Percentiles rank a stretch among this genome's conserved stretches.
These are phyloP conservation scores for Stegostoma tigrinum DNA, from an alignment of 2,113 vertebrate species.

Conservation along the genomic window DNA sequence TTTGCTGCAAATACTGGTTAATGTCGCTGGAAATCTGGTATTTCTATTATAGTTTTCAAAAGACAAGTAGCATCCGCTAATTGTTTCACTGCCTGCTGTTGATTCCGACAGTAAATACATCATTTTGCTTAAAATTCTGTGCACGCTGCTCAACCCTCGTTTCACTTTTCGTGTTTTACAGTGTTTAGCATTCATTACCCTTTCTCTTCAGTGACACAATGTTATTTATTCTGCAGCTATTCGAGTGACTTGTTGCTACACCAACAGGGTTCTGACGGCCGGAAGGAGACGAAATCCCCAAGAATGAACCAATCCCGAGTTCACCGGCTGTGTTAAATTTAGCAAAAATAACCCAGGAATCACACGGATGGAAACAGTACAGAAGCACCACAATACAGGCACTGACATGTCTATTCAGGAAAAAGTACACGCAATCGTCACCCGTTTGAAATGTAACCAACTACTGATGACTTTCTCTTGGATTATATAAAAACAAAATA, in stretches of 20 bases:
- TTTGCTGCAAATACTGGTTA: not conserved
- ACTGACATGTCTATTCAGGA: not conserved
- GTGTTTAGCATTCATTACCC: not conserved
- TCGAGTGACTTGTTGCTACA: conserved; percentile 14
- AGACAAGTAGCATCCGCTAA: not conserved
- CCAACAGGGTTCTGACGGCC: not conserved
- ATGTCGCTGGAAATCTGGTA: not conserved
- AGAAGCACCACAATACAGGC: not conserved
- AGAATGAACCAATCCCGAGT: not conserved
- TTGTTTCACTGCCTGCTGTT: not conserved
- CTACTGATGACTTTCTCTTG: not conserved
- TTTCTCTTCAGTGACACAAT: not conserved
- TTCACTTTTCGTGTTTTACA: not conserved
- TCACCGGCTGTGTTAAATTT: not conserved
- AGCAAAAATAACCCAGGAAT: not conserved
- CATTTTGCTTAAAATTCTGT: not conserved
- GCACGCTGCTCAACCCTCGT: not conserved
- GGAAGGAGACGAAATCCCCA: not conserved
- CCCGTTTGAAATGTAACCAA: not conserved
- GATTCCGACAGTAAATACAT: not conserved
- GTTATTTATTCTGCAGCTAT: not conserved
- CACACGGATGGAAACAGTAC: not conserved
- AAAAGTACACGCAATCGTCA: not conserved
- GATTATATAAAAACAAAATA: not conserved
- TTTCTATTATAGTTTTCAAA: not conserved